Evolutionary conservation across 2,888 invertebrate genomes (phyloP), one percentile per base, ranked within the genome.

Genomic region (Chalcis sispes): DNA sequence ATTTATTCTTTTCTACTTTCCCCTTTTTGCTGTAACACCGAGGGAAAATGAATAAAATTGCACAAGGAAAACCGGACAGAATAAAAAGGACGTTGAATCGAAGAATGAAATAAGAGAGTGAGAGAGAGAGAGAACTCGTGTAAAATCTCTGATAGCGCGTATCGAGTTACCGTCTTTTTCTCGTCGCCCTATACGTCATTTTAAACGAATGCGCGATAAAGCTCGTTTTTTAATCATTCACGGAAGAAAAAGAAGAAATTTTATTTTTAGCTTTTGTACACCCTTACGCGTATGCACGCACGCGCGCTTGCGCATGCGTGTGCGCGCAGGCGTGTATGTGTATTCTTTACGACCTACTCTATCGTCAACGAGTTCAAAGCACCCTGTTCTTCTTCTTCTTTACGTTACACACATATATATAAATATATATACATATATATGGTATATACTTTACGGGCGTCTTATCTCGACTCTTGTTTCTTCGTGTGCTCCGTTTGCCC

Each of bases 151-250:
- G 13, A 7, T 15, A 13, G 46, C 69, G 2, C 48, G 20, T 18
- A 10, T 13, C 25, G 20, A 23, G 50, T 18, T 15, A 50, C 18
- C 23, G 48, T 46, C n/a, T n/a, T n/a, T n/a, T n/a, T n/a, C n/a
- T n/a, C n/a, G 42, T 42, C 42, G 46, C 61, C 29, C 54, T 67
- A 66, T 46, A 75, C 54, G 72, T 72, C 74, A 69, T 62, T 65
- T 65, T 59, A 36, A 69, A 20, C 29, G 20, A 46, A 52, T 15
- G 46, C 40, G 46, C 50, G 50, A 78, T 69, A 70, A 73, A 67
- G 54, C 61, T 70, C 23, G 8, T 69, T 73, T 58, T 75, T 75
- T 79, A 79, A 77, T 75, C 70, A 72, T 72, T n/a, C 65, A 69
- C 23, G 58, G 54, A n/a, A 29, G 25, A 69, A 66, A 64, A 74